phyloP scores from a whole-genome alignment of 2,797 vertebrate genomes.

The Typhlichthys subterraneus region DNA sequence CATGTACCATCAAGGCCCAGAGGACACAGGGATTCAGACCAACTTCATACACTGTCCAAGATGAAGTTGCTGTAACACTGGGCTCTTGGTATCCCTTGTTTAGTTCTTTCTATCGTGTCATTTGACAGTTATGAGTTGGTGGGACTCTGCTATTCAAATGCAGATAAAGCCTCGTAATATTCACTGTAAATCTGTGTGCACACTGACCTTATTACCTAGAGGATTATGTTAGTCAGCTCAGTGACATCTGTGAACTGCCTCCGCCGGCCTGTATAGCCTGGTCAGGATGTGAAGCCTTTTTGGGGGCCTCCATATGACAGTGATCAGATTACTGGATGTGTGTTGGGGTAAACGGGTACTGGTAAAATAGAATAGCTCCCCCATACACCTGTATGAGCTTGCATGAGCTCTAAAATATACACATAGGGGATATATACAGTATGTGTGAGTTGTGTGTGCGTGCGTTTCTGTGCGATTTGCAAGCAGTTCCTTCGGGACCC shows the following conservation, averaged over 20 bases:
- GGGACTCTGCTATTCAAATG: constrained; percentile 3
- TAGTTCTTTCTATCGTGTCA: too few species aligned
- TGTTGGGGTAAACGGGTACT: constrained; percentile 55
- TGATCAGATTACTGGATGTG: constrained; percentile 54
- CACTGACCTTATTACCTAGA: constrained; percentile 21
- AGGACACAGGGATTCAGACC: too few species aligned
- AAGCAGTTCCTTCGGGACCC: constrained; percentile 22
- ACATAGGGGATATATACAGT: neutral
- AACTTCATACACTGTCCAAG: too few species aligned
- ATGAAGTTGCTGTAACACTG: too few species aligned
- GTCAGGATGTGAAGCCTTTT: constrained; percentile 23
- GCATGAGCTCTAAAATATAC: neutral
- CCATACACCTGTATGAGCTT: neutral
- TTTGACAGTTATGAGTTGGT: too few species aligned
- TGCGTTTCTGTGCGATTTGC: constrained; percentile 23
- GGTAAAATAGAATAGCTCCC: constrained; percentile 27
- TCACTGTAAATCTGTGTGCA: neutral
- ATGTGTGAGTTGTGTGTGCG: constrained; percentile 10
- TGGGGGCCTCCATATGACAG: constrained; percentile 45
- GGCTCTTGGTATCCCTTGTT: too few species aligned
- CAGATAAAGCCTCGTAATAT: neutral
- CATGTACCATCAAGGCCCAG: too few species aligned
- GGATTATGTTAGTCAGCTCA: constrained; percentile 22
- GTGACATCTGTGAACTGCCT: too few species aligned
- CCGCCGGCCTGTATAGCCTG: too few species aligned